Percentiles rank a stretch among this genome's conserved stretches.
phyloP scores from a whole-genome alignment of 2,888 invertebrate species.

The Reticulitermes lucifugus region DNA sequence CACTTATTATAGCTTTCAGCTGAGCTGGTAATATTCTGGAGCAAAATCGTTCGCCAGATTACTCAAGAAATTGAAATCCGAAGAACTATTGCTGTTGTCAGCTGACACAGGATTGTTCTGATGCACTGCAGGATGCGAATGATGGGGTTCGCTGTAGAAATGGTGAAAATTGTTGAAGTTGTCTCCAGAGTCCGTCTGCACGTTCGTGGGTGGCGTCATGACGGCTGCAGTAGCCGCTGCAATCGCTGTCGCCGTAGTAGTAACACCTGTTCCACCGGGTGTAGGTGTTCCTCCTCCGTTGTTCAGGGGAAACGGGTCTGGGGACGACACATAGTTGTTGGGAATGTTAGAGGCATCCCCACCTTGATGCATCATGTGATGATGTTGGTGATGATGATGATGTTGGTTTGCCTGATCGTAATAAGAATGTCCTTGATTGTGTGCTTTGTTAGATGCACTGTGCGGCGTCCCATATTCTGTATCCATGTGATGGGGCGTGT shows the following conservation, averaged over 20 bases:
- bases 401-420: slow-evolving; percentile 60
- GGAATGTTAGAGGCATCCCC: slow-evolving; percentile 68
- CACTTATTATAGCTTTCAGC: slow-evolving; percentile 63
- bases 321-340: slow-evolving; percentile 63
- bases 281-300: slow-evolving; percentile 48
- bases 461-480: slow-evolving; percentile 4
- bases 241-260: slow-evolving; percentile 63
- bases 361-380: slow-evolving; percentile 53
- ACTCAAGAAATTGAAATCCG: slow-evolving; percentile 93
- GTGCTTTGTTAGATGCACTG: slow-evolving; percentile 48
- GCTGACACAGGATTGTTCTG: slow-evolving; percentile 63
- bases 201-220: slow-evolving; percentile 72
- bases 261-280: slow-evolving; percentile 61
- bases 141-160: slow-evolving; percentile 68
- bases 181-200: slow-evolving; percentile 65
- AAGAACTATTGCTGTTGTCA: slow-evolving; percentile 91
- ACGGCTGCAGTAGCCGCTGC: slow-evolving; percentile 63
- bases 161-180: slow-evolving; percentile 68
- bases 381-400: slow-evolving; percentile 63
- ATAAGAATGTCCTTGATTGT: slow-evolving; percentile 55
- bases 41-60: slow-evolving; percentile 93
- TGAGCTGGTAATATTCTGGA: slow-evolving; percentile 88
- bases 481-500: slow-evolving; percentile 32
- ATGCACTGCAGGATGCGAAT: slow-evolving; percentile 59
- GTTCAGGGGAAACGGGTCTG: slow-evolving; percentile 63